These are phyloP conservation scores for Drosophila paranaensis DNA, from an alignment of 2,888 invertebrate species.

Conservation along the genomic window DNA sequence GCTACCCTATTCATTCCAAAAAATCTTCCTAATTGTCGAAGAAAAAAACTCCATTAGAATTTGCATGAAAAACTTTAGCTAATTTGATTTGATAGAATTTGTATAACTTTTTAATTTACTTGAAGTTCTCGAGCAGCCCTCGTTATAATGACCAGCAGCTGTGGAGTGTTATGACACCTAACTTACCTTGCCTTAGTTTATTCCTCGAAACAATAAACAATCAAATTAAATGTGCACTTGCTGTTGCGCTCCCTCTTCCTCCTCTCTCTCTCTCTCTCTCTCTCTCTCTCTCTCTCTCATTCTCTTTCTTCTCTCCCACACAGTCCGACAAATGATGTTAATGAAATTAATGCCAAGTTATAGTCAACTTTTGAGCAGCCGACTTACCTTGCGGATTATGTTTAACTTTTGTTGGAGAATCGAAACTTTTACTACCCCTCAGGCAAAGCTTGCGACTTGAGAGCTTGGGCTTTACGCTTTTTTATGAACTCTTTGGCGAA, in stretches of 20 bases:
- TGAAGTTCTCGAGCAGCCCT: conserved; percentile 14
- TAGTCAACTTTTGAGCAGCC: conserved; percentile 52
- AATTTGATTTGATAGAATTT: conserved; percentile 33
- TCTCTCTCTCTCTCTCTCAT: background rate
- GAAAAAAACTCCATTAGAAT: conserved; percentile 5
- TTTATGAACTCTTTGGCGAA: conserved; percentile 21
- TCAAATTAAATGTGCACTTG: conserved; percentile 59
- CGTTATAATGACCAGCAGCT: conserved; percentile 22
- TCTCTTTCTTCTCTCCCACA: background rate
- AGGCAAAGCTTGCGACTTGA: background rate
- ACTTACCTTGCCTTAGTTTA: conserved; percentile 1
- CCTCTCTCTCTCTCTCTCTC: background rate
- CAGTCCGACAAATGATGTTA: conserved; percentile 48
- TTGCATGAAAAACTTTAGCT: conserved; percentile 5
- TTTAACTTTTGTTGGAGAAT: conserved; percentile 54
- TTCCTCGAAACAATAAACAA: conserved; percentile 52
- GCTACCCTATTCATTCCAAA: background rate
- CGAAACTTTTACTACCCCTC: conserved; percentile 45
- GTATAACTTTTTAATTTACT: conserved; percentile 49
- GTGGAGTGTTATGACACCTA: conserved; percentile 40
- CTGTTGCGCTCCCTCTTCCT: conserved; percentile 5
- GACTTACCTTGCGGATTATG: conserved; percentile 56
- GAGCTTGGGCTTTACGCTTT: background rate
- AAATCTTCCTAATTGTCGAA: background rate
- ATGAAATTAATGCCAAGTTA: conserved; percentile 68